Evolutionary conservation across 2,888 invertebrate genomes (phyloP).

Genomic region (Tetragonula carbonaria): DNA sequence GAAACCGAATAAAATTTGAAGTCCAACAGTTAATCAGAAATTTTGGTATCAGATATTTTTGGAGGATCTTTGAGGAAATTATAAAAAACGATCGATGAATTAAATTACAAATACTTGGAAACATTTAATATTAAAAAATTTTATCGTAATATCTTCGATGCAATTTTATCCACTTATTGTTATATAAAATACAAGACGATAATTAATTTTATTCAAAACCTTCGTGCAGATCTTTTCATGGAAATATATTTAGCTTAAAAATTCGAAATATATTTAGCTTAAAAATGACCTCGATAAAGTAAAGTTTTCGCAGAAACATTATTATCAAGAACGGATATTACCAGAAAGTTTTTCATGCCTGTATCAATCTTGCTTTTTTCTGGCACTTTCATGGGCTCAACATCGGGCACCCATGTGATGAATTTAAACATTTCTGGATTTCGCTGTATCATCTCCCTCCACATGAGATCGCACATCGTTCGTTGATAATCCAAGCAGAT

Average conservation of each 20-base stretch:
- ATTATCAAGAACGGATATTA: constrained; percentile 31
- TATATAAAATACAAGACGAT: background rate
- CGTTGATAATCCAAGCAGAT: constrained; percentile 86
- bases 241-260: no score
- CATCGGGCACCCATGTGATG: constrained; percentile 82
- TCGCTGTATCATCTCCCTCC: constrained; percentile 82
- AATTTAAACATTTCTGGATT: constrained; percentile 85
- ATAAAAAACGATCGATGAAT: background rate
- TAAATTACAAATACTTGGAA: background rate
- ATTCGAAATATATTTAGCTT: background rate
- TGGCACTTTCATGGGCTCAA: constrained; percentile 73
- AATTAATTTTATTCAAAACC: background rate
- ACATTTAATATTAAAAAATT: background rate
- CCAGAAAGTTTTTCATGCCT: constrained; percentile 85
- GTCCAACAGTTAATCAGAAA: background rate
- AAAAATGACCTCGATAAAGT: background rate
- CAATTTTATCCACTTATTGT: background rate
- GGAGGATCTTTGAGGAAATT: background rate
- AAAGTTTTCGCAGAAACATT: background rate
- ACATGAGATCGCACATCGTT: constrained; percentile 88
- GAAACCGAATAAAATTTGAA: no score
- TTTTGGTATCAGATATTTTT: background rate
- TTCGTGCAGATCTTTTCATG: background rate
- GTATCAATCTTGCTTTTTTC: constrained; percentile 84
- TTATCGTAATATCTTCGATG: no score